Conservation (phyloP, 2,888 invertebrate genomes). For the Lasioglossum figueresi region DNA sequence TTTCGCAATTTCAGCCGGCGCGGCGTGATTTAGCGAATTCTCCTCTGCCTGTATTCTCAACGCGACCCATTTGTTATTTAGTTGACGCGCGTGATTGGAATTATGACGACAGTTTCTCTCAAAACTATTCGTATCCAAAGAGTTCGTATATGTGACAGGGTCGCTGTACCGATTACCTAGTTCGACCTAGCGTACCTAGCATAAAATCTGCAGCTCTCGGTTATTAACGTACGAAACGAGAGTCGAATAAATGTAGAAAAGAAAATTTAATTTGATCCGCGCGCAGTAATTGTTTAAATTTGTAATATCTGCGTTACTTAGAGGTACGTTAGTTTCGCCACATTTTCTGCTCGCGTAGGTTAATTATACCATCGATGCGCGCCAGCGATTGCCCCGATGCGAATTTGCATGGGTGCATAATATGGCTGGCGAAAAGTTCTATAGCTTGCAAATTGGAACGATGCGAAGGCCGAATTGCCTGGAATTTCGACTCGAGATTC, state of each 20-base stretch:
- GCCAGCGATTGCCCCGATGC: background rate
- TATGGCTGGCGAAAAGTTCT: background rate
- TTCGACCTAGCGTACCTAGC: too few relatives aligned
- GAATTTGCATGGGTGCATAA: background rate
- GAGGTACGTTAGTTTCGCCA: background rate
- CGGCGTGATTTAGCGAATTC: background rate
- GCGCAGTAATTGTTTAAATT: background rate
- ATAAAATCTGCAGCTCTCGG: too few relatives aligned
- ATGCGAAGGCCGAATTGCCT: background rate
- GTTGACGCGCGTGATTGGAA: background rate
- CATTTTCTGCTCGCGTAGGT: background rate
- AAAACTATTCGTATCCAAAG: background rate
- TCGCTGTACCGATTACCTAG: too few relatives aligned
- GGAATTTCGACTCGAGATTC: slow-evolving; percentile 28
- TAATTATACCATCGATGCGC: background rate
- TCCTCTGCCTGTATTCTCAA: background rate
- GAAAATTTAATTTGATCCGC: background rate
- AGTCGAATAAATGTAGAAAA: too few relatives aligned
- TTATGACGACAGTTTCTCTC: background rate
- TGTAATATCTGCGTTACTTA: background rate
- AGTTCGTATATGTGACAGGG: too few relatives aligned
- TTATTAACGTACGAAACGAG: background rate
- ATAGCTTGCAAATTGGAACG: background rate
- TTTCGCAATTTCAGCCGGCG: background rate
- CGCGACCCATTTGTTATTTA: background rate